Conservation (phyloP, 2,888 invertebrate genomes). For the Lepetodrilus schrolli region DNA sequence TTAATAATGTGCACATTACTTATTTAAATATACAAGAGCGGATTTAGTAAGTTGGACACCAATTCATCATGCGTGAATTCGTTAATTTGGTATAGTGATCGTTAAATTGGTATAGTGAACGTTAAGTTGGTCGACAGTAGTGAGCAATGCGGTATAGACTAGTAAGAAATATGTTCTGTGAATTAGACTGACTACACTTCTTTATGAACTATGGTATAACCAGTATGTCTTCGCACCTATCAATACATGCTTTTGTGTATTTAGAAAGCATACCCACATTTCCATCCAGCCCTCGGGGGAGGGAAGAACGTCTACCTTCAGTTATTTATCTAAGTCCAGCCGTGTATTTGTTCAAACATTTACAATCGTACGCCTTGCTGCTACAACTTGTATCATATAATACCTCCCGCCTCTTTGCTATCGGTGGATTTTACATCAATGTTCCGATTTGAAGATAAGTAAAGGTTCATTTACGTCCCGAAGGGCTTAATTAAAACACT, state of each 20-base stretch:
- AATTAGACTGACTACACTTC: too few species aligned
- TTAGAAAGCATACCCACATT: neutral
- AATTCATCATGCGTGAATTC: too few species aligned
- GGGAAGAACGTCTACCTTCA: neutral
- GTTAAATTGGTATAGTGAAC: too few species aligned
- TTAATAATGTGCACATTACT: too few species aligned
- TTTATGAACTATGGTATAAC: too few species aligned
- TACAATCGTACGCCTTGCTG: slow-evolving; percentile 1
- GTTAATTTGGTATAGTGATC: too few species aligned
- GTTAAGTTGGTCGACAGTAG: too few species aligned
- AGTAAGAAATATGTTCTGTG: too few species aligned
- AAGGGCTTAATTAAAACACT: slow-evolving; percentile 23
- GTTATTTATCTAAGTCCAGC: neutral
- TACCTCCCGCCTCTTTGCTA: neutral
- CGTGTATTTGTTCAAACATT: slow-evolving; percentile 21
- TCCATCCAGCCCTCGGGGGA: slow-evolving; percentile 1
- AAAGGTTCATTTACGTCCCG: slow-evolving; percentile 15
- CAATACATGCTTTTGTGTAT: neutral
- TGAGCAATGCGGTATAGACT: too few species aligned
- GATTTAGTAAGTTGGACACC: too few species aligned
- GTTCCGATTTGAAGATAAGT: slow-evolving; percentile 6
- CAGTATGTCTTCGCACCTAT: too few species aligned
- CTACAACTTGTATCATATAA: slow-evolving; percentile 6
- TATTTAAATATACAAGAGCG: too few species aligned
- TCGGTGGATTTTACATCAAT: neutral